Conservation (phyloP, 2,797 vertebrate species). For the Thunnus albacares region DNA sequence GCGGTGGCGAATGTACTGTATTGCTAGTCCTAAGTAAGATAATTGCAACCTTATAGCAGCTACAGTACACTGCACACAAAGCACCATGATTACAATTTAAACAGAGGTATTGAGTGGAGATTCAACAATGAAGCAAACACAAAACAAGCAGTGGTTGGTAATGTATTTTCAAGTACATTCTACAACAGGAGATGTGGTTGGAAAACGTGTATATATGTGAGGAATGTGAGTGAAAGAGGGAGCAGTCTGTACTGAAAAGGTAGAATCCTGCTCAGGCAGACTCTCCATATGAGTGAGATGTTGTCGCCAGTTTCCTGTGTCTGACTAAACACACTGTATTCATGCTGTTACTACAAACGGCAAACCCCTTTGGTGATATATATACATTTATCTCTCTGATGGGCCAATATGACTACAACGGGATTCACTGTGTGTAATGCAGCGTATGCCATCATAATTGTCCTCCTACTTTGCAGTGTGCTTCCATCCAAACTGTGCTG, state of each 20-base stretch:
- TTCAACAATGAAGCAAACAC: background rate
- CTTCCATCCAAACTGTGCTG: slow-evolving; percentile 7
- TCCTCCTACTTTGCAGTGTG: slow-evolving; percentile 1
- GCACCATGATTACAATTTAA: slow-evolving; percentile 6
- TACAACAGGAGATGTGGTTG: background rate
- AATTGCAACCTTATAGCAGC: slow-evolving; percentile 46
- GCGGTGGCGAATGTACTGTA: slow-evolving; percentile 28
- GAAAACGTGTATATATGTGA: slow-evolving; percentile 6
- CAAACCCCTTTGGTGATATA: background rate
- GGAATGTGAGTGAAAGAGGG: background rate
- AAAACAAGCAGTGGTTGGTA: background rate
- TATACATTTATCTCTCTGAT: slow-evolving; percentile 27
- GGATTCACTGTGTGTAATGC: slow-evolving; percentile 22
- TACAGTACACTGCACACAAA: slow-evolving; percentile 1
- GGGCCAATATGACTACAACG: background rate
- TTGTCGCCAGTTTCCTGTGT: background rate
- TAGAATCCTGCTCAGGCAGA: background rate
- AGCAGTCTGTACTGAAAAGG: background rate
- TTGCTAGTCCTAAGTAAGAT: slow-evolving; percentile 37
- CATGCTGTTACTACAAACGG: slow-evolving; percentile 11
- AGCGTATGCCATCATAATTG: slow-evolving; percentile 11
- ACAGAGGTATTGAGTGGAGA: background rate
- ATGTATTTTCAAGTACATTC: background rate
- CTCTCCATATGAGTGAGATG: too few relatives aligned
- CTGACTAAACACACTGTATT: background rate